Percentiles rank a stretch among this genome's conserved stretches.
Evolutionary conservation across 2,797 vertebrate species (phyloP).

Genomic region (Pempheris klunzingeri): DNA sequence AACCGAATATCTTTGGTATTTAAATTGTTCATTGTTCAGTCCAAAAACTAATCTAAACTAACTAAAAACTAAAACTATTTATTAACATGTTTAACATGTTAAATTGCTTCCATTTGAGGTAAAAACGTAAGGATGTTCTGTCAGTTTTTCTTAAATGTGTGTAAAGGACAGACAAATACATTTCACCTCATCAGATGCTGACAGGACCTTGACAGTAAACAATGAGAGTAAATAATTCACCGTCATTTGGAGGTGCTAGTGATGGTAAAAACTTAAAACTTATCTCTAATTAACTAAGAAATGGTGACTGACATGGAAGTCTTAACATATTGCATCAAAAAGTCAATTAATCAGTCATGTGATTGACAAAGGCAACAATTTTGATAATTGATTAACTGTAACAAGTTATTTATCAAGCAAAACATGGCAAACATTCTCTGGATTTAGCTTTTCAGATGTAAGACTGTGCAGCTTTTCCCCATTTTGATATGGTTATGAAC

Average conservation of each 20-base stretch:
- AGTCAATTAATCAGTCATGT: not conserved
- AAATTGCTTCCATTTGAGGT: too few species aligned
- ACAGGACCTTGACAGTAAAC: too few species aligned
- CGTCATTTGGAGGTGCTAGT: not conserved
- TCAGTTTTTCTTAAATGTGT: too few species aligned
- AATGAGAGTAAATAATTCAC: not conserved
- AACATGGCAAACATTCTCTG: not conserved
- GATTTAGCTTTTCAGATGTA: not conserved
- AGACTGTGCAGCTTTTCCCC: not conserved
- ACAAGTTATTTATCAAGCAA: not conserved
- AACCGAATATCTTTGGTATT: too few species aligned
- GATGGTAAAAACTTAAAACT: not conserved
- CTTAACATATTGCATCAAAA: too few species aligned
- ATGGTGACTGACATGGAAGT: not conserved
- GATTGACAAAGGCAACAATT: not conserved
- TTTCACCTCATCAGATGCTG: too few species aligned
- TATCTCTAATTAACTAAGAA: not conserved
- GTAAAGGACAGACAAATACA: too few species aligned
- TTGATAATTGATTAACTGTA: not conserved
- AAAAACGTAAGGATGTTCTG: too few species aligned
- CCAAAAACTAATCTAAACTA: too few species aligned
- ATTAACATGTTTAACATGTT: too few species aligned
- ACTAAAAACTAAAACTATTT: too few species aligned
- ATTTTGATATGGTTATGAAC: not conserved
- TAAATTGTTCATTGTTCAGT: too few species aligned